Percentiles rank a stretch among this genome's conserved stretches.
Evolutionary conservation across 2,797 vertebrate species (phyloP).

Genomic region (Bradypodion pumilum): DNA sequence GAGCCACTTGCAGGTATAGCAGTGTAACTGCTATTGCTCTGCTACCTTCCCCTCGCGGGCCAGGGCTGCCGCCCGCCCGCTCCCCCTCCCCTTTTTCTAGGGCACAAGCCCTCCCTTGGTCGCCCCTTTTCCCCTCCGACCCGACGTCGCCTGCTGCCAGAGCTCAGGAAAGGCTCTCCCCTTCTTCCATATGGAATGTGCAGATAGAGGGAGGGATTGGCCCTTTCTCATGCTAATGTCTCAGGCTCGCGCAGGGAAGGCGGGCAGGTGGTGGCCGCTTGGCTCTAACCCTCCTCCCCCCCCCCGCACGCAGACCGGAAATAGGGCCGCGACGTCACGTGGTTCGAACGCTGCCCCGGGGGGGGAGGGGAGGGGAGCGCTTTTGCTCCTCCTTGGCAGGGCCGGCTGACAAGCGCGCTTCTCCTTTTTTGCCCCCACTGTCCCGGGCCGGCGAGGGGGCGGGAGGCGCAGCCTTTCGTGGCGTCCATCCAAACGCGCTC

Average conservation of each 20-base stretch:
- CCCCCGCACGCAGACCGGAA: constrained; percentile 59
- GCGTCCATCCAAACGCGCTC: too few relatives aligned
- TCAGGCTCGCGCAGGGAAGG: constrained; percentile 25
- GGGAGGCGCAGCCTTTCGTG: not conserved
- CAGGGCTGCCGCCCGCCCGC: not conserved
- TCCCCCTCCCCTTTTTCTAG: constrained; percentile 31
- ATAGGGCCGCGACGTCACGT: constrained; percentile 54
- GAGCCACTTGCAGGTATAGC: too few relatives aligned
- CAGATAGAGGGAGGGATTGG: not conserved
- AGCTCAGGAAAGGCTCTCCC: constrained; percentile 35
- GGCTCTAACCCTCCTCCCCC: constrained; percentile 9
- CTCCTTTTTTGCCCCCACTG: too few relatives aligned
- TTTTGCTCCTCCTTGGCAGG: too few relatives aligned
- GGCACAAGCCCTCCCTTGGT: constrained; percentile 10
- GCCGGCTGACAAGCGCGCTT: too few relatives aligned
- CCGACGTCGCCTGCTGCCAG: constrained; percentile 51
- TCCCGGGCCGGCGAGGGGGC: too few relatives aligned
- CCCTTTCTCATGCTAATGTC: constrained; percentile 53
- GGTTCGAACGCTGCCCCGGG: constrained; percentile 24
- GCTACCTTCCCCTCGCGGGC: too few relatives aligned
- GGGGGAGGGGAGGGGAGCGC: constrained; percentile 7
- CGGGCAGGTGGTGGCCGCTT: not conserved
- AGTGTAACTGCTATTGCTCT: too few relatives aligned
- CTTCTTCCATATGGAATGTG: constrained; percentile 51
- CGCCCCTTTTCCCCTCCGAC: constrained; percentile 10